Base-by-base conservation (phyloP, 2,888 invertebrate genomes). In the Cotesia congregata region DNA sequence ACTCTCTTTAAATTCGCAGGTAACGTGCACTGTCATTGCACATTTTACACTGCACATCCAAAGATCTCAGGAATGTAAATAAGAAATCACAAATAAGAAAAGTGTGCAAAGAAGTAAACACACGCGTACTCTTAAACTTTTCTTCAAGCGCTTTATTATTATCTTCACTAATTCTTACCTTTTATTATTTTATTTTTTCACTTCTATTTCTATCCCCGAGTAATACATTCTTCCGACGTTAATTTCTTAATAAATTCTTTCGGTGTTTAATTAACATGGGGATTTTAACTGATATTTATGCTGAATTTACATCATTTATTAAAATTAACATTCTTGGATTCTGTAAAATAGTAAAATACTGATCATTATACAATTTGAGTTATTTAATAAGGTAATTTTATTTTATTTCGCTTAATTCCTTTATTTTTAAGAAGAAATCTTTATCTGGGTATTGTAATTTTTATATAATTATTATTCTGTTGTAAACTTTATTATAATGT, bases 351-450 rank as follows among this genome's bases (percentile, higher is more conserved):
- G 1, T 40, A 7, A 9, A 50, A 7, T 50, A 12, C 12, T 50
- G 12, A 12, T 7, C 12, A 50, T 50, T 50, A 50, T 50, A 50
- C 50, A 50, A 12, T 50, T 12, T 50, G 2, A 6, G 9, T 41
- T 9, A 59, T 69, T 69, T 20, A 69, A 30, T 69, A 41, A 69
- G 59, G 17, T 69, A 59, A 30, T 69, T 69, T 30, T 41, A 41
- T 41, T 41, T 9, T 41, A 0, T 41, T 41, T 5, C 41, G 6
- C 41, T 41, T 41, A 41, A 41, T 41, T 41, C 41, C 41, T 41
- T 9, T 9, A 41, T 41, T 17, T 17, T 17, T 17, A 17, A 17
- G 17, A 17, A 17, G 17, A 17, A 17, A 17, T 17, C 17, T 17
- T 17, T 17, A 17, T 17, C 17, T 17, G 17, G 0, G 17, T 17